A percentile compares a stretch with the other conserved stretches of the same genome.
phyloP scores from a whole-genome alignment of 92 coral and sea anemone species.

The Phenganax stokvisi region DNA sequence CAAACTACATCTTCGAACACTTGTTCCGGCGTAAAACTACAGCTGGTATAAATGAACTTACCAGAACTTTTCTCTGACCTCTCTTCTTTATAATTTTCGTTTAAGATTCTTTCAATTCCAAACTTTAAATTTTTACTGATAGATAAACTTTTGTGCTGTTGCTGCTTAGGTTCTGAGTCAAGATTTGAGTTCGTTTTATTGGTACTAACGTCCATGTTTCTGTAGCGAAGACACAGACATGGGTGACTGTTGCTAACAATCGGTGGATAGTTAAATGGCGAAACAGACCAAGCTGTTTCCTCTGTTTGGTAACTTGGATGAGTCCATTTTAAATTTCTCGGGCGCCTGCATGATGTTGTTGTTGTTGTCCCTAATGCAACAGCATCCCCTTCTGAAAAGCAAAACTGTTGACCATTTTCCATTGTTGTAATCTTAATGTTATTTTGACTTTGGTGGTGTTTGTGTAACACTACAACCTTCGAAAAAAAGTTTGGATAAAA shows the following conservation, averaged over 20 bases:
- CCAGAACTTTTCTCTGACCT: background rate
- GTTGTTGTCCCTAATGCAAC: background rate
- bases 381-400: background rate
- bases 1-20: background rate
- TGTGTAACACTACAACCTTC: no score
- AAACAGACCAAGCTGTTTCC: slow-evolving; percentile 15
- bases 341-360: background rate
- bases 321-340: background rate
- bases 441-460: no score
- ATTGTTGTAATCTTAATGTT: background rate
- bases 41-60: background rate
- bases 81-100: background rate
- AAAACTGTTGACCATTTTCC: background rate
- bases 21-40: background rate
- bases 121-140: slow-evolving; percentile 42
- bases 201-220: background rate
- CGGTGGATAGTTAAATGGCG: slow-evolving; percentile 16
- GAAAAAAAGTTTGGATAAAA: background rate
- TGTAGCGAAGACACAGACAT: slow-evolving; percentile 26
- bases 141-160: background rate
- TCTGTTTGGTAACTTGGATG: background rate
- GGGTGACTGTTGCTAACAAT: background rate
- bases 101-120: slow-evolving; percentile 52
- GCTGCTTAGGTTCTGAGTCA: background rate
- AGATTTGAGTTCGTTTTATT: background rate